phyloP scores from a whole-genome alignment of 2,797 vertebrate genomes.

The Eulemur albifrons region DNA sequence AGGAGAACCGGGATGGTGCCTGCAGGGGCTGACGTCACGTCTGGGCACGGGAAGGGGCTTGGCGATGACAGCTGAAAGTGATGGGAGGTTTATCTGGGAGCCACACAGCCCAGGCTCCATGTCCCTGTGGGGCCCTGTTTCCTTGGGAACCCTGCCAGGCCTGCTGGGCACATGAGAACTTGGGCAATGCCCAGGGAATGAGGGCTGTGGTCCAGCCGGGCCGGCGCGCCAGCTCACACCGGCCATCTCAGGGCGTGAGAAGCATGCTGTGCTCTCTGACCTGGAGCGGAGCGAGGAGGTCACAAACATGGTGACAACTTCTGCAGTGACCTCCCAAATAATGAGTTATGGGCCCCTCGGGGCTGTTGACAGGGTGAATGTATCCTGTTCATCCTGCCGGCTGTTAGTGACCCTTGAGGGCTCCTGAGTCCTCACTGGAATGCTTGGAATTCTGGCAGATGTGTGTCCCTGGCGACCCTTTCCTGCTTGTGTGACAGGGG shows the following conservation, averaged over 20 bases:
- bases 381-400: rapidly evolving
- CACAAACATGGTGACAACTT: background rate
- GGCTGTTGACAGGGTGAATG: background rate
- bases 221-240: rapidly evolving
- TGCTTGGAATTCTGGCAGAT: background rate
- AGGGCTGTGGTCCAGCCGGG: background rate
- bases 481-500: background rate
- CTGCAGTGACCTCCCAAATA: background rate
- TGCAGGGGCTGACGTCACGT: background rate
- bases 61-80: background rate
- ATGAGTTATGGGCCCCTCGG: background rate
- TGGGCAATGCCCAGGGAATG: background rate
- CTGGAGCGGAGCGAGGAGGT: background rate
- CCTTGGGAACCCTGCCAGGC: background rate
- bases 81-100: background rate
- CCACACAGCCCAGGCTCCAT: background rate
- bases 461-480: background rate
- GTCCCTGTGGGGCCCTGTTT: background rate
- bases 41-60: background rate
- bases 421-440: background rate
- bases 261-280: background rate
- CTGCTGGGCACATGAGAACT: background rate
- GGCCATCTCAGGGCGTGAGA: background rate
- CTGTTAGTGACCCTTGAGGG: background rate
- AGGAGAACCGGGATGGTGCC: background rate